Conservation (phyloP, 2,888 invertebrate genomes). For the Campoletis raptor region DNA sequence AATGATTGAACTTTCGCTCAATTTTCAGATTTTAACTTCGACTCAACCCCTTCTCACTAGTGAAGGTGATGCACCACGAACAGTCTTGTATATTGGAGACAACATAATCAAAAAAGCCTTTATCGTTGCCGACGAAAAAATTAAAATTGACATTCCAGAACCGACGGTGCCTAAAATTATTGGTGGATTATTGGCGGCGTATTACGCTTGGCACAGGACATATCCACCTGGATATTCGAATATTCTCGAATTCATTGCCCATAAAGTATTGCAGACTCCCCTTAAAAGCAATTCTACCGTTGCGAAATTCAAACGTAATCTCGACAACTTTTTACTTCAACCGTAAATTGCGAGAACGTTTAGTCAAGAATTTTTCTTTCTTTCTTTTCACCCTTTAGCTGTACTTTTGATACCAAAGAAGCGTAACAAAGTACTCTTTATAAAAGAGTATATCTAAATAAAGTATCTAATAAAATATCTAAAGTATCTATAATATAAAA, state of each 20-base stretch:
- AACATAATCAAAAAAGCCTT: neutral
- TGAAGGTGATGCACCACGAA: constrained; percentile 10
- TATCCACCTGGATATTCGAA: constrained; percentile 6
- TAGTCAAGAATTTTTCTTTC: neutral
- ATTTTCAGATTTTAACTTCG: constrained; percentile 16
- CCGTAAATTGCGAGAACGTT: neutral
- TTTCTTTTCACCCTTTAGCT: neutral
- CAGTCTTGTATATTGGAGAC: neutral
- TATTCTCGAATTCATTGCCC: neutral
- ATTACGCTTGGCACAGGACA: constrained; percentile 20
- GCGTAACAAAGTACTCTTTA: too few species aligned
- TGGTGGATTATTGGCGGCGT: neutral
- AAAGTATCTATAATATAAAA: too few species aligned
- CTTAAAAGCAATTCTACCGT: neutral
- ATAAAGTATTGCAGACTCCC: neutral
- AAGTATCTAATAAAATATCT: too few species aligned
- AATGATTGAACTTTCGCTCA: neutral
- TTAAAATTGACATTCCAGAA: neutral
- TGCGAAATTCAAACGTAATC: constrained; percentile 16
- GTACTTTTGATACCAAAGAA: too few species aligned
- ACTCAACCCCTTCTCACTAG: neutral
- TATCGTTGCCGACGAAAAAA: constrained; percentile 17
- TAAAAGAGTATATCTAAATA: too few species aligned
- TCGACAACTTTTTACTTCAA: neutral
- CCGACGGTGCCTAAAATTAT: neutral